phyloP scores from a whole-genome alignment of 1,140 invertebrate species.

The Manduca sexta region DNA sequence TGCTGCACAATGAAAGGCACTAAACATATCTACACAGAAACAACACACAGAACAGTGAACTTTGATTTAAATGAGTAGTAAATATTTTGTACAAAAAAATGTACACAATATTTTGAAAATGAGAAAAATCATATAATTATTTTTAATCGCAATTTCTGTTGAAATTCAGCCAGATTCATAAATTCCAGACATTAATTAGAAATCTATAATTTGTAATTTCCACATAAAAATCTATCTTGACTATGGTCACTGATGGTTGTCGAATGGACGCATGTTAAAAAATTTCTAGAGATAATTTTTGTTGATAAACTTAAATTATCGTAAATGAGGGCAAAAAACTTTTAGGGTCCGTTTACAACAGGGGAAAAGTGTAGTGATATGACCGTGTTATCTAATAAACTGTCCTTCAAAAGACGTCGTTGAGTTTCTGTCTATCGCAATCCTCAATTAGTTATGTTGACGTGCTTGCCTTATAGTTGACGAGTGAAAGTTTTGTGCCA shows the following conservation, averaged over 20 bases:
- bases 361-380: neutral
- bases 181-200: slow-evolving; percentile 25
- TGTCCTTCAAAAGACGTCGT: slow-evolving; percentile 21
- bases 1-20: no score
- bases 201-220: slow-evolving; percentile 38
- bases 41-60: no score
- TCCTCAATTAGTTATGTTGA: slow-evolving; percentile 46
- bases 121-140: no score
- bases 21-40: no score
- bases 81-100: no score
- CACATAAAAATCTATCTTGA: slow-evolving; percentile 38
- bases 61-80: no score
- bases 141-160: no score
- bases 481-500: slow-evolving; percentile 52
- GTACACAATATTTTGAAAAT: no score
- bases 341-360: slow-evolving; percentile 1
- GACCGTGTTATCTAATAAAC: neutral
- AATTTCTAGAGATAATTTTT: slow-evolving; percentile 24
- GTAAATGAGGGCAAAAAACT: neutral
- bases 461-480: slow-evolving; percentile 37
- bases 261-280: slow-evolving; percentile 41
- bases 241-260: slow-evolving; percentile 33
- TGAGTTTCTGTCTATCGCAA: slow-evolving; percentile 33
- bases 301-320: slow-evolving; percentile 19
- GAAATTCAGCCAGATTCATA: neutral